Evolutionary conservation across 2,797 vertebrate species (phyloP).

Genomic region (Artibeus lituratus): DNA sequence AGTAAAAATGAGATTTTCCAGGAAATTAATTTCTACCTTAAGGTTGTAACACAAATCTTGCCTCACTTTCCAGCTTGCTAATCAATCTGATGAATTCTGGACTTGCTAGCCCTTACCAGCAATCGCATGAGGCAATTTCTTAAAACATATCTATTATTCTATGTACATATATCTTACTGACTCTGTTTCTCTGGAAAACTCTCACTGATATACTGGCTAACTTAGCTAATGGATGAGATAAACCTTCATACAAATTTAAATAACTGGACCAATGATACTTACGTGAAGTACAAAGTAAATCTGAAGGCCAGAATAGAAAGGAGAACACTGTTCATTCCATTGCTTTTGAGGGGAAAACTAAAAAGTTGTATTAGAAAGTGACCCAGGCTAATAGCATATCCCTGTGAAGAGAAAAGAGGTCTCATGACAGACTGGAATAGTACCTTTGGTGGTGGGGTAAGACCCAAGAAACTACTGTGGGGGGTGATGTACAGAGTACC

Average conservation of each 20-base stretch:
- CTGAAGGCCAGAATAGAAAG: neutral
- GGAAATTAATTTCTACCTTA: neutral
- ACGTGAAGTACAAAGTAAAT: neutral
- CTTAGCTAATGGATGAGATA: neutral
- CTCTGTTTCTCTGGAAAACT: too few species aligned
- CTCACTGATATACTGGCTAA: neutral
- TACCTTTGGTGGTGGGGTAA: rapidly evolving
- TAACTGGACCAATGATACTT: neutral
- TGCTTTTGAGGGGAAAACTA: neutral
- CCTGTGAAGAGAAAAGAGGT: neutral
- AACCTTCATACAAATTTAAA: neutral
- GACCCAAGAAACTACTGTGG: neutral
- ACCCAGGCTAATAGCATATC: neutral
- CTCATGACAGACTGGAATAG: neutral
- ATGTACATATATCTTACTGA: neutral
- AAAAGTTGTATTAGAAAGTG: neutral
- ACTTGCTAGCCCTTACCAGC: neutral
- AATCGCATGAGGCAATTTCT: neutral
- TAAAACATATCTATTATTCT: neutral
- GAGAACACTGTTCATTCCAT: neutral
- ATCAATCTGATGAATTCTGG: neutral
- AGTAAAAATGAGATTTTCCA: neutral
- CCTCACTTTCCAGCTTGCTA: neutral
- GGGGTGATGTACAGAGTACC: neutral
- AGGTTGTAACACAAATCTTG: neutral